Base-by-base conservation (phyloP, 2,888 invertebrate genomes). In the Luperina testacea region DNA sequence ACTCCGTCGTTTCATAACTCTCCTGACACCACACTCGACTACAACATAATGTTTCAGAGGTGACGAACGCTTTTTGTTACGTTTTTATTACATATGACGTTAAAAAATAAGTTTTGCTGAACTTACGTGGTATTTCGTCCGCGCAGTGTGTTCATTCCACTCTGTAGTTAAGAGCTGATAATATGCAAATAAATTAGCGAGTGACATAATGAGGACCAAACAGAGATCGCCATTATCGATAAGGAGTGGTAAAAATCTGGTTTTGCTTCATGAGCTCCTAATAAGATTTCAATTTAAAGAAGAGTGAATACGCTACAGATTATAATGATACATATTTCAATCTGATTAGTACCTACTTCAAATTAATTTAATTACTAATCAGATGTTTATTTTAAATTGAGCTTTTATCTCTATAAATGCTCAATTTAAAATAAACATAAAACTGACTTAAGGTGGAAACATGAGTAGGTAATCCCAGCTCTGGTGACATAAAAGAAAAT, bases 401-500 rank as follows among this genome's bases (percentile, higher is more conserved):
- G 32, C 32, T 1, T 32, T 32, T 32, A 1, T 32, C 32, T 32
- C 32, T 32, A 32, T 48, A 59, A 65, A 11, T 32, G 6, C 15
- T 51, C 51, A 24, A 45, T 69, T 6, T 63, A 57, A n/a, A 70
- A 71, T n/a, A n/a, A 57, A n/a, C 4, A 59, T 51, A 71, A 63
- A 65, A 63, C 45, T 71, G 38, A 80, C 42, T 64, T 75, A 72
- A 51, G 42, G 70, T 74, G 74, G 83, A 87, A 82, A 88, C 82
- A 82, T 84, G 82, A 83, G 87, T 80, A 77, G 63, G 42, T 32
- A 75, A 83, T 84, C 67, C 79, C 81, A 74, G 77, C 83, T 69
- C 61, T 77, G 73, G 72, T 82, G 84, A 82, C 80, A 82, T 83
- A 82, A 82, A 86, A 88, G 77, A 85, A 90, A 88, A 87, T 84